Conservation (phyloP, 2,113 vertebrate genomes). For the Psophia crepitans region DNA sequence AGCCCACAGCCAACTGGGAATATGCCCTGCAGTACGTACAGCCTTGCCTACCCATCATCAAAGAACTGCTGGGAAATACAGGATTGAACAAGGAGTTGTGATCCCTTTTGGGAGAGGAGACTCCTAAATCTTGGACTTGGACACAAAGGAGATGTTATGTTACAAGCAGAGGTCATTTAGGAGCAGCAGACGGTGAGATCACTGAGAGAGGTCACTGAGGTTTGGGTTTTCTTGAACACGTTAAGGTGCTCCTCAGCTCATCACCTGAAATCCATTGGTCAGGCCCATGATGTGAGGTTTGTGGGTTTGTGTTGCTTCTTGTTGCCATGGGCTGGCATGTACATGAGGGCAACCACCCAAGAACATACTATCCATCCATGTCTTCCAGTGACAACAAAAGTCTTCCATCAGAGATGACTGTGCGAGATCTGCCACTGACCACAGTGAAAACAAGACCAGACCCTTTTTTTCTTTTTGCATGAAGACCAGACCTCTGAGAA, state of each 20-base stretch:
- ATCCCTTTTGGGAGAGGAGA: accelerated
- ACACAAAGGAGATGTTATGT: not conserved
- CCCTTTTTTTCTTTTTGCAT: not conserved
- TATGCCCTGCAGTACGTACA: not conserved
- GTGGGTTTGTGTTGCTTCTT: not conserved
- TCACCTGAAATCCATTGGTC: not conserved
- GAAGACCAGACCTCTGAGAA: not conserved
- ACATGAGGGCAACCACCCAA: not conserved
- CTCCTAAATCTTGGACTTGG: not conserved
- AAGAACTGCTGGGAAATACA: not conserved
- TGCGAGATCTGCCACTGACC: not conserved
- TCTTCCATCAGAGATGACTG: not conserved
- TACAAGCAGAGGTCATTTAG: not conserved
- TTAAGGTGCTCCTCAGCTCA: not conserved
- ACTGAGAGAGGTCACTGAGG: not conserved
- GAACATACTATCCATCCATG: accelerated
- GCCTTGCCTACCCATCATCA: not conserved
- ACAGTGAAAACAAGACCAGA: not conserved
- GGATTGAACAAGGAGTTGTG: not conserved
- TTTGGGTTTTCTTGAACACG: not conserved
- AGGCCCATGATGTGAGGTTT: not conserved
- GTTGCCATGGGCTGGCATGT: not conserved
- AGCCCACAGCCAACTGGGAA: not conserved
- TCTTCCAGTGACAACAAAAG: not conserved
- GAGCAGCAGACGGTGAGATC: not conserved